Base-by-base conservation (phyloP, 2,888 invertebrate species). In the Amphipoea lucens region DNA sequence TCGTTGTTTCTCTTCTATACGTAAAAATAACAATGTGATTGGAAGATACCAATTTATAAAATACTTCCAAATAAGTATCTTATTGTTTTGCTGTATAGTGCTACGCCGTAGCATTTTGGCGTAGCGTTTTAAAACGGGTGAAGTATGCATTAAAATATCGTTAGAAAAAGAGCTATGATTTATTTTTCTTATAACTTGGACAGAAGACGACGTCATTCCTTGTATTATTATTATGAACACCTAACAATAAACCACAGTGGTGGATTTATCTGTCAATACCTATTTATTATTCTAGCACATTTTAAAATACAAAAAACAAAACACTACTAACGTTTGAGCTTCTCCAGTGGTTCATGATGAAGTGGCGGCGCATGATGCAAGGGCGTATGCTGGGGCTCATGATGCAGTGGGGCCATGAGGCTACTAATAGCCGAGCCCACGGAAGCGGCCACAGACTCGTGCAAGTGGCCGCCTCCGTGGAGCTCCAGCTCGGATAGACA, bases 271-370 rank as follows among this genome's bases (percentile, higher is more conserved):
- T n/a, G 17, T 54, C 42, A 74, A 67, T 74, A 17, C 66, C 36
- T 65, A 23, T 40, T 63, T 45, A 29, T 45, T 23, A 73, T 73
- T 36, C 11, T 9, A 23, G 14, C 9, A 45, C 40, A 74, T 9
- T 51, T 20, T 1, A 9, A 45, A 20, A 23, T 17, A 73, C 29
- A 1, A 54, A 66, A 67, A 82, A 76, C 66, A 74, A 70, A 48
- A 85, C 90, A 86, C 88, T 90, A 98, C 98, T 98, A 96, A 98
- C 98, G 97, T 97, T 98, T 98, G 81, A 98, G 97, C 94, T 98
- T 98, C 96, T 98, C 98, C 83, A 98, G 93, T 12, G 98, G 98
- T 92, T 98, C 98, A 88, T 98, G 98, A 40, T 97, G 97, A 23
- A 97, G 96, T 0, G 97, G 97, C 72, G 97, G 97, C 85, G 98